phyloP scores from a whole-genome alignment of 2,888 invertebrate genomes.

The Brenthis hecate region DNA sequence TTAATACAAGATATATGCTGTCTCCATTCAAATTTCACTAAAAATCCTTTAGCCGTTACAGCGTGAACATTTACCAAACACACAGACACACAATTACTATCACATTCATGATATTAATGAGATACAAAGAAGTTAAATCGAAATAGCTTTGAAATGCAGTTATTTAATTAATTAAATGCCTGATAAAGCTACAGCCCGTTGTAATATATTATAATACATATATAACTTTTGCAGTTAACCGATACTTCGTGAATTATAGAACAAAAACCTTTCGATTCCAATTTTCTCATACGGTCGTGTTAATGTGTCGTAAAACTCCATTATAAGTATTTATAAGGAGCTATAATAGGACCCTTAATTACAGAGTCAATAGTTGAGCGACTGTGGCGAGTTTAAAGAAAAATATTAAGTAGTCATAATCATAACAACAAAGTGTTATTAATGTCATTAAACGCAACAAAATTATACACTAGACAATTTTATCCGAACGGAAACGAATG shows the following conservation, averaged over 20 bases:
- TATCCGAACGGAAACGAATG: constrained; percentile 33
- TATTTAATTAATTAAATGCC: no score
- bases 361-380: constrained; percentile 41
- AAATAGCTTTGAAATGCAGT: no score
- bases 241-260: constrained; percentile 7
- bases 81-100: no score
- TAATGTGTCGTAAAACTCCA: constrained; percentile 45
- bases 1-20: no score
- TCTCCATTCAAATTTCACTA: no score
- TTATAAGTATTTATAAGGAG: constrained; percentile 44
- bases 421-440: constrained; percentile 44
- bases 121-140: no score
- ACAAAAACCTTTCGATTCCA: constrained; percentile 30
- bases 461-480: constrained; percentile 43
- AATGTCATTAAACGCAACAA: constrained; percentile 45
- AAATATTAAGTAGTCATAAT: constrained; percentile 41
- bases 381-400: constrained; percentile 39
- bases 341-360: constrained; percentile 44
- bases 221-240: neutral
- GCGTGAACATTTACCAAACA: no score
- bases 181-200: no score
- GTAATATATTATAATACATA: neutral
- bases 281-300: constrained; percentile 41
- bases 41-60: no score
- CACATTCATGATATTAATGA: no score